Evolutionary conservation across 2,113 vertebrate species (phyloP).

Genomic region (Thamnophis sirtalis): DNA sequence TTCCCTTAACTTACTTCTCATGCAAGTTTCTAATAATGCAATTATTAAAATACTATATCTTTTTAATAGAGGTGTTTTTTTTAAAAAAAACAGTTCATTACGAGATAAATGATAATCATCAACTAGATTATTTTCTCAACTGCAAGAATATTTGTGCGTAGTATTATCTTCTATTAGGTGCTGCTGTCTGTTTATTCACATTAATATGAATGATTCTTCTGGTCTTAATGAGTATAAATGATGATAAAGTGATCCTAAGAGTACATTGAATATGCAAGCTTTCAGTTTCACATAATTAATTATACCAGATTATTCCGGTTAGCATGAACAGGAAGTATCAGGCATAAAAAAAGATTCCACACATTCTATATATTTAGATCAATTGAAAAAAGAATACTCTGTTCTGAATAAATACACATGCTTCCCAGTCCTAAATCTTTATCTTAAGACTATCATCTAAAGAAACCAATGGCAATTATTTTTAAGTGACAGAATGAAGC

Average conservation of each 20-base stretch:
- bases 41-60: background rate
- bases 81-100: background rate
- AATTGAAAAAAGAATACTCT: slow-evolving; percentile 17
- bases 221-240: background rate
- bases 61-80: background rate
- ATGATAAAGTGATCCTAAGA: slow-evolving; percentile 22
- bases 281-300: slow-evolving; percentile 38
- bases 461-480: background rate
- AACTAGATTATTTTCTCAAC: slow-evolving; percentile 19
- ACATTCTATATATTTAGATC: slow-evolving; percentile 51
- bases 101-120: background rate
- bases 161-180: background rate
- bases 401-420: background rate
- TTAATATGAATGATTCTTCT: slow-evolving; percentile 7
- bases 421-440: background rate
- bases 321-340: slow-evolving; percentile 36
- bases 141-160: background rate
- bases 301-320: slow-evolving; percentile 48
- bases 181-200: background rate
- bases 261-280: slow-evolving; percentile 30
- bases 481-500: background rate
- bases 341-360: slow-evolving; percentile 25
- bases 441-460: background rate
- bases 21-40: background rate
- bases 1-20: background rate